These are phyloP conservation scores for Eupeodes luniger DNA, from an alignment of 2,888 invertebrate species.

Conservation along the genomic window DNA sequence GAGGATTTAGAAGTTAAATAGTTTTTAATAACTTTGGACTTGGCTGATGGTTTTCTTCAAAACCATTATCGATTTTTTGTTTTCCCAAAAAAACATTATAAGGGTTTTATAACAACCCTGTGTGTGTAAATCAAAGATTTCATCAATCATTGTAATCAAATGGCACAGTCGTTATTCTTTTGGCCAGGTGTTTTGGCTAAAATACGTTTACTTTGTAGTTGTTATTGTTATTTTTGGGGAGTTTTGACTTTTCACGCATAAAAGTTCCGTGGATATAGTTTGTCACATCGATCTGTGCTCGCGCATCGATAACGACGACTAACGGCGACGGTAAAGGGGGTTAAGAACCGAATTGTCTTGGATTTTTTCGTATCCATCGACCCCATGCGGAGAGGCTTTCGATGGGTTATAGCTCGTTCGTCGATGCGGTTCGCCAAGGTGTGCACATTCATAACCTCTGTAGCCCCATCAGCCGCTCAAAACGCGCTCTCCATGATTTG, in stretches of 20 bases:
- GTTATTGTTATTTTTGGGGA: constrained; percentile 14
- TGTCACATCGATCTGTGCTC: constrained; percentile 56
- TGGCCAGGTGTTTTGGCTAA: constrained; percentile 64
- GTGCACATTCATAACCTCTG: constrained; percentile 65
- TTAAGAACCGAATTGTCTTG: constrained; percentile 26
- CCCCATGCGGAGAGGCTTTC: constrained; percentile 69
- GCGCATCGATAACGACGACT: constrained; percentile 3
- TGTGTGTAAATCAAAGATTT: constrained; percentile 44
- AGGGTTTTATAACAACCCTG: constrained; percentile 24
- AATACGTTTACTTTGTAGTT: neutral
- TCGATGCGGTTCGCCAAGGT: constrained; percentile 13
- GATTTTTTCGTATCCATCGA: constrained; percentile 27
- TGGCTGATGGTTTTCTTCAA: no score
- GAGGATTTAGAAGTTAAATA: no score
- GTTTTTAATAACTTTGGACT: no score
- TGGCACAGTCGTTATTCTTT: constrained; percentile 36
- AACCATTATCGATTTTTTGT: no score
- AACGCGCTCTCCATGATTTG: constrained; percentile 57
- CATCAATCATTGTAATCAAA: constrained; percentile 73
- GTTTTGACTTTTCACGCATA: constrained; percentile 61
- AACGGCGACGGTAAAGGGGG: neutral
- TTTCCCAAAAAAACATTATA: neutral
- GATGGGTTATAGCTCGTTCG: constrained; percentile 44
- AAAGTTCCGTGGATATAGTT: constrained; percentile 17
- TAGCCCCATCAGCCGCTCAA: constrained; percentile 53